Base-by-base conservation (phyloP, 2,888 invertebrate species). In the Actias luna region DNA sequence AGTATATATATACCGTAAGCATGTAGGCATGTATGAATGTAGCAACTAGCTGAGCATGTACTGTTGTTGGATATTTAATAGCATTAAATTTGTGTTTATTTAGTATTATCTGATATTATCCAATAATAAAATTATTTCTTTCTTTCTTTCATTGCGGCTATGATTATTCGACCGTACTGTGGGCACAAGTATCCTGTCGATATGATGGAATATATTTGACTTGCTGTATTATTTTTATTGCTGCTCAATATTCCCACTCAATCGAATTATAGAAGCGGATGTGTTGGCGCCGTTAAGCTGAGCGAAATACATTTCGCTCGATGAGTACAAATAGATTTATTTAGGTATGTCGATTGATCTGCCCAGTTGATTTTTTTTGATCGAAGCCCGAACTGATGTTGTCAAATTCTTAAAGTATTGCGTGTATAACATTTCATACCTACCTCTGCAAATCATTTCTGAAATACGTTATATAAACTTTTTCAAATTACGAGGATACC, bases 191-290 rank as follows among this genome's bases (percentile, higher is more conserved):
- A 27, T 35, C 27, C 12, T 61, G 29, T 29, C 18, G 55, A 36
- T 29, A 55, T 16, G 25, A 60, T 50, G 18, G 22, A 25, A 52
- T 39, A 7, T 22, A 39, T 14, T 39, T 12, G 61, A 0, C 31
- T n/a, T 42, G 61, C 58, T 62, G 61, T 58, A 58, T 22, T 29
- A 36, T 57, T 58, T 62, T 42, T 62, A 62, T 42, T 62, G 61
- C 42, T 27, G 18, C 31, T 33, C 36, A 33, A 46, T 31, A 63
- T 59, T 59, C 59, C 59, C 39, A 50, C 59, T 63, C 59, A 59
- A 63, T 63, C 60, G 59, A 63, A 59, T 63, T 63, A 63, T 59
- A 52, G 58, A 64, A 59, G 62, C 65, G 64, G 65, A 67, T 68
- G 61, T 67, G 52, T 52, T 65, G 65, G 65, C 68, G 67, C 67